phyloP scores from a whole-genome alignment of 2,888 invertebrate genomes.

The Emmelina monodactyla region DNA sequence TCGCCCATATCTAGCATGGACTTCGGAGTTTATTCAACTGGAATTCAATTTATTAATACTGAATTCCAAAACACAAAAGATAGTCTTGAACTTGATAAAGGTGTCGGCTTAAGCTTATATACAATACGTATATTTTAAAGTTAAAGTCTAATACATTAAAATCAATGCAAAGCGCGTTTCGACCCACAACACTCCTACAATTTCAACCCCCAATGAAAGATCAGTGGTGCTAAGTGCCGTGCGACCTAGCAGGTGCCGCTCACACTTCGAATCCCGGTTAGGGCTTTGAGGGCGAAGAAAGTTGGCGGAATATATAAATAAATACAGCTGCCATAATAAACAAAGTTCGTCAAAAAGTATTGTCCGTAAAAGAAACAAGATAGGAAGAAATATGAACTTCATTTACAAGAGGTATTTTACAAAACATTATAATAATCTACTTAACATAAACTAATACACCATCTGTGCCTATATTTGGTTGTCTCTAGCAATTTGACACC shows the following conservation, averaged over 20 bases:
- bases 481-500: not conserved
- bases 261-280: constrained; percentile 18
- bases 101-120: too few relatives aligned
- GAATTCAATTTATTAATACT: too few relatives aligned
- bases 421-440: not conserved
- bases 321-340: too few relatives aligned
- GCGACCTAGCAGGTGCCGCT: constrained; percentile 26
- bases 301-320: constrained; percentile 24
- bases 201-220: constrained; percentile 13
- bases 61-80: too few relatives aligned
- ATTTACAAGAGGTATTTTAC: not conserved
- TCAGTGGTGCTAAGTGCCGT: constrained; percentile 31
- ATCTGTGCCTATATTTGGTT: not conserved
- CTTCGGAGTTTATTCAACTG: too few relatives aligned
- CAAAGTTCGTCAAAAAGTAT: not conserved
- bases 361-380: not conserved
- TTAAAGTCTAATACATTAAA: too few relatives aligned
- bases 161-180: constrained; percentile 3
- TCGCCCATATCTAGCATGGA: too few relatives aligned
- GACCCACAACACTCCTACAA: constrained; percentile 5
- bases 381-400: constrained; percentile 10
- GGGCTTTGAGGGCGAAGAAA: constrained; percentile 24
- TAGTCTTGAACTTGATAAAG: too few relatives aligned
- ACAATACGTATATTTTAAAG: too few relatives aligned
- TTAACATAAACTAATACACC: not conserved